A percentile compares a stretch with the other conserved stretches of the same genome.
These are phyloP conservation scores for Agriopis marginaria DNA, from an alignment of 2,888 invertebrate species.

Conservation along the genomic window DNA sequence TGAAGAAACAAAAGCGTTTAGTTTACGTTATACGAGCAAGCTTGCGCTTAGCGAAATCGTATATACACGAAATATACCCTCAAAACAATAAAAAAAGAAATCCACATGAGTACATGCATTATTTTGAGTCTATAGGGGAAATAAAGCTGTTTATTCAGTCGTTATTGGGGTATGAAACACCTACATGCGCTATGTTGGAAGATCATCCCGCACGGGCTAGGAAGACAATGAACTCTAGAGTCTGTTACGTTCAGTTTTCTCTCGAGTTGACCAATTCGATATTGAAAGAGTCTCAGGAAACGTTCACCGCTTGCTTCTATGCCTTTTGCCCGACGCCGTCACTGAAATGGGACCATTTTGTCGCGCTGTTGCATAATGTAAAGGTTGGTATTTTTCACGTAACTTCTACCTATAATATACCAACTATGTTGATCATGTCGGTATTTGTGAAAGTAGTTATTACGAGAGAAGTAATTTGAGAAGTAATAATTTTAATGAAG, in stretches of 20 bases:
- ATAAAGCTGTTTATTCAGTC: conserved; percentile 92
- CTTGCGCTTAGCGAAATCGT: conserved; percentile 92
- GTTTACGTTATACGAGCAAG: conserved; percentile 95
- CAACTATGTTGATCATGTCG: too few species aligned
- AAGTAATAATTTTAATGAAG: too few species aligned
- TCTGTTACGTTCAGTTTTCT: conserved; percentile 79
- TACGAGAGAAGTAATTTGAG: too few species aligned
- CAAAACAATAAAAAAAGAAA: conserved; percentile 85
- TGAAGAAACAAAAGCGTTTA: conserved; percentile 92
- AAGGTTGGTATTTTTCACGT: conserved; percentile 75
- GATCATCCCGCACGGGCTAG: conserved; percentile 68
- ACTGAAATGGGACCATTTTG: conserved; percentile 96
- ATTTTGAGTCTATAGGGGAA: conserved; percentile 95
- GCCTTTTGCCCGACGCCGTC: conserved; percentile 98
- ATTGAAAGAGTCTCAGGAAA: conserved; percentile 95
- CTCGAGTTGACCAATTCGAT: conserved; percentile 90
- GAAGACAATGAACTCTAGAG: conserved; percentile 67
- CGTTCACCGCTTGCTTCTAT: conserved; percentile 96
- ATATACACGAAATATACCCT: conserved; percentile 97
- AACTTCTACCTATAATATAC: too few species aligned
- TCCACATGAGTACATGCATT: conserved; percentile 89
- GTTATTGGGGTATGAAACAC: conserved; percentile 91
- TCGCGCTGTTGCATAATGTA: conserved; percentile 90
- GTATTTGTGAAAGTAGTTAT: too few species aligned
- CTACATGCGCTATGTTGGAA: conserved; percentile 68